Percentiles rank a stretch among this genome's conserved stretches.
phyloP scores from a whole-genome alignment of 2,888 invertebrate genomes.

The Alloplasta piceator region DNA sequence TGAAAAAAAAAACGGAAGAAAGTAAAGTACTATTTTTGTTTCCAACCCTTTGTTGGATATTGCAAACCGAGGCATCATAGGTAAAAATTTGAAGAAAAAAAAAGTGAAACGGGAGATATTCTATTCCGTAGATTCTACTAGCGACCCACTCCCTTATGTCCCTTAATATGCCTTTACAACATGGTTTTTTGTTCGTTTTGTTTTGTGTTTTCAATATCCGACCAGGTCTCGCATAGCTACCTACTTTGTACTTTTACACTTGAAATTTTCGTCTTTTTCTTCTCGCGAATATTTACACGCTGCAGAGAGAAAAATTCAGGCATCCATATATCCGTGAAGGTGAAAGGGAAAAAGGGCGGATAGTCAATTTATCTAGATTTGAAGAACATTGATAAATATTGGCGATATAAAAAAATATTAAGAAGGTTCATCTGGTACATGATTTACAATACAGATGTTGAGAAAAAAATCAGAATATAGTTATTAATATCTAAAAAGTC shows the following conservation, averaged over 20 bases:
- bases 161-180: slow-evolving; percentile 77
- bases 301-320: slow-evolving; percentile 21
- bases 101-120: slow-evolving; percentile 35
- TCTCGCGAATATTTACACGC: slow-evolving; percentile 53
- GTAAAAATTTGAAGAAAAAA: slow-evolving; percentile 32
- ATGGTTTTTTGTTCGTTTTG: slow-evolving; percentile 45
- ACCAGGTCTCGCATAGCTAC: slow-evolving; percentile 77
- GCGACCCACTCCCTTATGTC: slow-evolving; percentile 73
- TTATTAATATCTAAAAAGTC: no score
- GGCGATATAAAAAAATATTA: slow-evolving; percentile 61
- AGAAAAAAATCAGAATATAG: no score
- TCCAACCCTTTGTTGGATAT: slow-evolving; percentile 57
- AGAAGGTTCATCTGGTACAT: no score
- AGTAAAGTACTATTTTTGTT: slow-evolving; percentile 62
- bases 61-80: slow-evolving; percentile 54
- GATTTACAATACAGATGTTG: no score
- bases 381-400: slow-evolving; percentile 47
- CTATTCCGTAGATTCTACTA: slow-evolving; percentile 70
- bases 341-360: slow-evolving; percentile 1
- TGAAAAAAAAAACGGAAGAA: slow-evolving; percentile 16
- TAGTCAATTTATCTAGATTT: slow-evolving; percentile 48
- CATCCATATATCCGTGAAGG: slow-evolving; percentile 3
- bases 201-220: slow-evolving; percentile 69
- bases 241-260: slow-evolving; percentile 75
- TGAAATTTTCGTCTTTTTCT: slow-evolving; percentile 56